phyloP scores from a whole-genome alignment of 2,797 vertebrate species.

The Typhlichthys subterraneus region DNA sequence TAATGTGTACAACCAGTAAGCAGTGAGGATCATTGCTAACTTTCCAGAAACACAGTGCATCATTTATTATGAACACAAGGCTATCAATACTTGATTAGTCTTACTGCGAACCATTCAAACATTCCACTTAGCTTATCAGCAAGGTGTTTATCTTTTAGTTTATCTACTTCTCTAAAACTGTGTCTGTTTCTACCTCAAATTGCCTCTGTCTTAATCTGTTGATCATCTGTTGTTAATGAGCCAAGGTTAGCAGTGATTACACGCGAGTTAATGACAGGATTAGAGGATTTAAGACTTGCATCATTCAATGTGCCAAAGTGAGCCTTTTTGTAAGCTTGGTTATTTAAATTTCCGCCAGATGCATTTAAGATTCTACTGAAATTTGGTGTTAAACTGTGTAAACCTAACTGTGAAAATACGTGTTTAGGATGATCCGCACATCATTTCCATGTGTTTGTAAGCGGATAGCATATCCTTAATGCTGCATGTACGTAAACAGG shows the following conservation, averaged over 20 bases:
- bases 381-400: slow-evolving; percentile 17
- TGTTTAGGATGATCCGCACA: slow-evolving; percentile 35
- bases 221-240: slow-evolving; percentile 23
- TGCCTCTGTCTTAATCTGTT: no score
- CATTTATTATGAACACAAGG: neutral
- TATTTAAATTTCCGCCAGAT: slow-evolving; percentile 18
- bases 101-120: slow-evolving; percentile 28
- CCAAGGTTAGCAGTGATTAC: slow-evolving; percentile 29
- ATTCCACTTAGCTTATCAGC: slow-evolving; percentile 37
- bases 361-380: neutral
- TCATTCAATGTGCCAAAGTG: slow-evolving; percentile 55
- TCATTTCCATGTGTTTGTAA: slow-evolving; percentile 39
- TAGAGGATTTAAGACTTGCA: slow-evolving; percentile 44
- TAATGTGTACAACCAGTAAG: no score
- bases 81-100: slow-evolving; percentile 12
- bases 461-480: slow-evolving; percentile 51
- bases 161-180: slow-evolving; percentile 42
- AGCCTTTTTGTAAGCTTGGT: slow-evolving; percentile 35
- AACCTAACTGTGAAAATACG: slow-evolving; percentile 34
- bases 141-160: slow-evolving; percentile 19
- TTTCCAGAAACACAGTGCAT: slow-evolving; percentile 1
- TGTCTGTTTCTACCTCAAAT: neutral
- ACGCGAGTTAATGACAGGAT: slow-evolving; percentile 10
- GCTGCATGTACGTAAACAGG: slow-evolving; percentile 29
- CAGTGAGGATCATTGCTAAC: neutral